A percentile compares a stretch with the other conserved stretches of the same genome.
Evolutionary conservation across 2,797 vertebrate species (phyloP).

Genomic region (Clarias fuscus): DNA sequence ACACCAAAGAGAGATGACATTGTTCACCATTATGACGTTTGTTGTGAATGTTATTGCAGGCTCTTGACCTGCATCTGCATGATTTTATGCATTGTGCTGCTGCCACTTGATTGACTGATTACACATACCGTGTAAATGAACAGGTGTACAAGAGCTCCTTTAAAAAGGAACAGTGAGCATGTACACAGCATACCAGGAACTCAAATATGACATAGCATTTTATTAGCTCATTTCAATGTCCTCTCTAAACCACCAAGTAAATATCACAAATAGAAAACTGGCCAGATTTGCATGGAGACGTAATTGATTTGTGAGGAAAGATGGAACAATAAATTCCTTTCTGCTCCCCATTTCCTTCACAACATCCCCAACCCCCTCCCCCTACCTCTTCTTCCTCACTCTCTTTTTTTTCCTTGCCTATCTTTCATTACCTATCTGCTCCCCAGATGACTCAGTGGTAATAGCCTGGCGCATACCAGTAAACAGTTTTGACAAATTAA

Average conservation of each 20-base stretch:
- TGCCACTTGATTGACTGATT: too few species aligned
- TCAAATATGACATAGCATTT: conserved; percentile 47
- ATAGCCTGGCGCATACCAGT: conserved; percentile 73
- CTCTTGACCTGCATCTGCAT: background rate
- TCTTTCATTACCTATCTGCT: conserved; percentile 79
- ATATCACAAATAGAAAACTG: conserved; percentile 68
- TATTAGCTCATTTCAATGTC: conserved; percentile 55
- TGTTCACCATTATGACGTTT: too few species aligned
- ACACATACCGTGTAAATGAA: too few species aligned
- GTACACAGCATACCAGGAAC: background rate
- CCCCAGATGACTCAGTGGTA: conserved; percentile 75
- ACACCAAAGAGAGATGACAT: too few species aligned
- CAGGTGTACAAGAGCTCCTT: too few species aligned
- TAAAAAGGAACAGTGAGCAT: too few species aligned
- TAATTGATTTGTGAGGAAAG: conserved; percentile 71
- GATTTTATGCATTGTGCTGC: too few species aligned
- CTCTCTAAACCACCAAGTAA: conserved; percentile 50
- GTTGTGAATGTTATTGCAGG: too few species aligned
- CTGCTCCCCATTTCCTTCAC: conserved; percentile 30
- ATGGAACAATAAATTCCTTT: conserved; percentile 58
- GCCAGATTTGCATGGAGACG: conserved; percentile 70
- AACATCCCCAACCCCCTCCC: conserved; percentile 37
- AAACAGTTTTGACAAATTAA: conserved; percentile 87
- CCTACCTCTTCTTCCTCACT: conserved; percentile 29
- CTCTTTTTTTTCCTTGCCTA: conserved; percentile 68